These are phyloP conservation scores for Taenioides sp. DNA, from an alignment of 2,797 vertebrate species.

Conservation along the genomic window DNA sequence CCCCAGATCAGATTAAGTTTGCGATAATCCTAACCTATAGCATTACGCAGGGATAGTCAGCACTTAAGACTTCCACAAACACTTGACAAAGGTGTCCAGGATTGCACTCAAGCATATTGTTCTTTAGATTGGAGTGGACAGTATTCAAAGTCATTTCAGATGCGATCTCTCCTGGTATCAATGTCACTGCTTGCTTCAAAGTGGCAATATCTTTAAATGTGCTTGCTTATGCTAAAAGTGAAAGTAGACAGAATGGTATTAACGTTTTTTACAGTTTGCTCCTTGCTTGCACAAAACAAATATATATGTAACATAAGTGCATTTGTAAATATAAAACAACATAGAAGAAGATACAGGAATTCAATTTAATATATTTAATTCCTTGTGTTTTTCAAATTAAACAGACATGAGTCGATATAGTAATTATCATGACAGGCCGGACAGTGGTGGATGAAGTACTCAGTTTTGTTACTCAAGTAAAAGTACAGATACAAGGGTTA, in stretches of 20 bases:
- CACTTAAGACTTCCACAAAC: not conserved
- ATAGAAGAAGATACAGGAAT: not conserved
- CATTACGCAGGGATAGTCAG: not conserved
- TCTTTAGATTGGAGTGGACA: not conserved
- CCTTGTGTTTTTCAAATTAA: too few species aligned
- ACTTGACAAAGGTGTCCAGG: constrained; percentile 1
- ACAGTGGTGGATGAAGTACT: too few species aligned
- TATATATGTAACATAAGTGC: too few species aligned
- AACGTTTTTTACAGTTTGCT: too few species aligned
- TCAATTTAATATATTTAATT: too few species aligned
- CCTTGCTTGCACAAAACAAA: too few species aligned
- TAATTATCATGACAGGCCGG: too few species aligned
- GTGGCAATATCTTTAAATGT: not conserved
- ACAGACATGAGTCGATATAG: too few species aligned
- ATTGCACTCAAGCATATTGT: not conserved
- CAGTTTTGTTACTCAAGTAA: too few species aligned
- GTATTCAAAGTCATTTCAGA: not conserved
- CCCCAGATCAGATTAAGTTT: constrained; percentile 41
- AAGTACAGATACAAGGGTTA: too few species aligned
- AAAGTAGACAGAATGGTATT: too few species aligned
- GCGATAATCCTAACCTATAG: constrained; percentile 23
- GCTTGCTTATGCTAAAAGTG: not conserved
- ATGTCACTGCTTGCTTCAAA: not conserved
- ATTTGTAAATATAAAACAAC: too few species aligned
- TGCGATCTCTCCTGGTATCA: not conserved